Conservation (phyloP, 2,113 vertebrate genomes). For the Colaptes auratus region DNA sequence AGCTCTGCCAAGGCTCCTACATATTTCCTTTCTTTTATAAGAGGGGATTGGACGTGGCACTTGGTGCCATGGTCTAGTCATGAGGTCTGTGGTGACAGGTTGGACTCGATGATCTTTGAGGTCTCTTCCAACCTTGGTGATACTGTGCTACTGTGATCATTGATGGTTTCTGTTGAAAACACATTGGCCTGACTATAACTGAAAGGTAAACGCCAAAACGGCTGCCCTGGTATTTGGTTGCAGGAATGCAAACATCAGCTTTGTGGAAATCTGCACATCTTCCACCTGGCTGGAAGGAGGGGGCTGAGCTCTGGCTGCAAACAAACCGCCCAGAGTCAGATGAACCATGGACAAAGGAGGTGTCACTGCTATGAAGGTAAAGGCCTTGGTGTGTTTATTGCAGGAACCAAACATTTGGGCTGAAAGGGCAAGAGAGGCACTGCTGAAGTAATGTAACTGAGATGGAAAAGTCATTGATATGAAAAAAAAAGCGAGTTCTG, state of each 20-base stretch:
- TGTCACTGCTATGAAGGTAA: fast-evolving
- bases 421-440: neutral
- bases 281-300: neutral
- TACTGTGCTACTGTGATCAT: too few relatives aligned
- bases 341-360: fast-evolving
- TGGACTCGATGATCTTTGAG: too few relatives aligned
- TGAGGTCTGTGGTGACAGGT: too few relatives aligned
- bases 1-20: neutral
- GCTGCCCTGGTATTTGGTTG: neutral
- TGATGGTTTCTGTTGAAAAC: neutral
- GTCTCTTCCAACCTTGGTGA: too few relatives aligned
- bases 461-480: neutral
- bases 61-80: too few relatives aligned
- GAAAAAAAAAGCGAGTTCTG: neutral
- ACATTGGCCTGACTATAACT: neutral
- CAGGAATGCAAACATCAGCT: neutral
- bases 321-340: neutral
- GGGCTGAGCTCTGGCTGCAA: neutral
- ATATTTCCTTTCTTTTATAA: neutral
- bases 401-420: neutral
- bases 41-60: too few relatives aligned
- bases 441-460: neutral
- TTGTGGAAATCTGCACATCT: neutral
- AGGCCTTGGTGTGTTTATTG: neutral
- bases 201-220: neutral